Evolutionary conservation across 2,888 invertebrate genomes (phyloP).

Genomic region (Synanthedon vespiformis): DNA sequence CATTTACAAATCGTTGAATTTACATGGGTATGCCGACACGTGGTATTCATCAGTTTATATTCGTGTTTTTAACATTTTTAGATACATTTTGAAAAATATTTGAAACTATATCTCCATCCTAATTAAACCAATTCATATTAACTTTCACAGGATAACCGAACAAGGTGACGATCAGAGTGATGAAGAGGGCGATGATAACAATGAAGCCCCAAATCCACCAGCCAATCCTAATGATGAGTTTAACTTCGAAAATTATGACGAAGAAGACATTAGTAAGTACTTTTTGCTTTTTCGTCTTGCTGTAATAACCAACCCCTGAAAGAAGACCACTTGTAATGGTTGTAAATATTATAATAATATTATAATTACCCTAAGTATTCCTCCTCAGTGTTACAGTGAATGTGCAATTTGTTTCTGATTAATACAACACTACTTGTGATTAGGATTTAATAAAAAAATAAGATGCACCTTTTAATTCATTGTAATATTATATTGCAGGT

Average conservation of each 20-base stretch:
- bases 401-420: no score
- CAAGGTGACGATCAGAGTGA: slow-evolving; percentile 56
- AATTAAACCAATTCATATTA: background rate
- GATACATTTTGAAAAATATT: background rate
- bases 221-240: slow-evolving; percentile 75
- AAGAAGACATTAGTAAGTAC: slow-evolving; percentile 70
- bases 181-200: slow-evolving; percentile 36
- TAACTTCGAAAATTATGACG: slow-evolving; percentile 80
- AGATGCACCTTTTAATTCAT: background rate
- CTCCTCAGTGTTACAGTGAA: no score
- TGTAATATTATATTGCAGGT: slow-evolving; percentile 19
- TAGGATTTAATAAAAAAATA: background rate
- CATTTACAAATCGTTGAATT: no score
- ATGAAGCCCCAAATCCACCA: slow-evolving; percentile 28
- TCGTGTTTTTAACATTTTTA: no score
- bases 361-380: no score
- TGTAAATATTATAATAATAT: no score
- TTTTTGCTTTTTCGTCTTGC: background rate
- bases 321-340: no score
- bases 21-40: no score
- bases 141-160: slow-evolving; percentile 34
- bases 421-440: no score
- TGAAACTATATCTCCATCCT: background rate
- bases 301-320: no score
- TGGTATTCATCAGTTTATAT: no score